These are phyloP conservation scores for Globodera ellingtonae DNA, from an alignment of 1,140 invertebrate species.

Conservation along the genomic window DNA sequence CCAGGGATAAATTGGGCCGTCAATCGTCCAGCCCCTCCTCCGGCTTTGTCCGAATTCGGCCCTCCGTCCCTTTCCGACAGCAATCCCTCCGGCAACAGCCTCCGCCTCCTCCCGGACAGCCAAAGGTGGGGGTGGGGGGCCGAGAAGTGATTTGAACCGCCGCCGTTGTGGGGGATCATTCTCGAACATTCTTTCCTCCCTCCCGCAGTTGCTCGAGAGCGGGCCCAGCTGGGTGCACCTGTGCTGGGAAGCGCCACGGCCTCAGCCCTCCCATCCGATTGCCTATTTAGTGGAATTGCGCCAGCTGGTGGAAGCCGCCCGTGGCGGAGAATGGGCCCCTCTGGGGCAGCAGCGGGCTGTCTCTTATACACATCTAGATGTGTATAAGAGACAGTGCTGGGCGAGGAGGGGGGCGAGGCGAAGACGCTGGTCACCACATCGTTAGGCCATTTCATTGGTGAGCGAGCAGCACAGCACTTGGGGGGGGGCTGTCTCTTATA, in stretches of 20 bases:
- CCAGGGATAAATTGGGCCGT: constrained; percentile 54
- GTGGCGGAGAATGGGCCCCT: constrained; percentile 25
- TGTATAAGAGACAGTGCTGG: no score
- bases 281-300: constrained; percentile 60
- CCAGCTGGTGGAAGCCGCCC: constrained; percentile 44
- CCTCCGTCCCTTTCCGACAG: constrained; percentile 43
- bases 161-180: neutral
- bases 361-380: no score
- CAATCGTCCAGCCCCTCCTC: constrained; percentile 58
- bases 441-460: constrained; percentile 13
- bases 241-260: constrained; percentile 47
- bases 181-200: no score
- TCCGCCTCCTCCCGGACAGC: constrained; percentile 51
- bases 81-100: neutral
- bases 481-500: no score
- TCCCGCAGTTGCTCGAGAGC: constrained; percentile 37
- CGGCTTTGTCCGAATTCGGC: constrained; percentile 55
- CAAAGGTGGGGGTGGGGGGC: constrained; percentile 43
- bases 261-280: constrained; percentile 20
- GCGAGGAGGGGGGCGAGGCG: neutral
- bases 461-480: neutral
- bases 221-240: constrained; percentile 56
- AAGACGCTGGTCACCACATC: neutral
- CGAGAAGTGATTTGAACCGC: constrained; percentile 18
- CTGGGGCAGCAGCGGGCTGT: neutral